A percentile compares a stretch with the other conserved stretches of the same genome.
phyloP scores from a whole-genome alignment of 92 coral and sea anemone genomes.

The Montipora capitata region DNA sequence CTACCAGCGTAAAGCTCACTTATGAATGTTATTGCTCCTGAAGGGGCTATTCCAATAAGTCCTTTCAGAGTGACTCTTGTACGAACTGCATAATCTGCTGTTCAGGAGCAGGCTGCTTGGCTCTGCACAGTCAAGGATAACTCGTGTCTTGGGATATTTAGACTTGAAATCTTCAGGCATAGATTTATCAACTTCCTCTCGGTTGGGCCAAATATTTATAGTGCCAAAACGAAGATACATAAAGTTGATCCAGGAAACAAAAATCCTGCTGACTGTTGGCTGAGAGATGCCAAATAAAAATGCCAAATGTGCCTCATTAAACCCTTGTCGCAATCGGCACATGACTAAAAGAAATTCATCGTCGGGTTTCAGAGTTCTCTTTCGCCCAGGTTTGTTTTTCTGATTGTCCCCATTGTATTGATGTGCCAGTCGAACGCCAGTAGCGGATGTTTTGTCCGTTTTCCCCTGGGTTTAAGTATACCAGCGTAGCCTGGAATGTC shows the following conservation, averaged over 20 bases:
- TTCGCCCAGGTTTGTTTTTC: constrained; percentile 30
- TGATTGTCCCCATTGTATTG: constrained; percentile 2
- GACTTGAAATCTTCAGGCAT: constrained; percentile 53
- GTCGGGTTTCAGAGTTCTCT: constrained; percentile 42
- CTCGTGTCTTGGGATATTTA: constrained; percentile 35
- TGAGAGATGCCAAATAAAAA: too few species aligned
- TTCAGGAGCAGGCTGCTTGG: too few species aligned
- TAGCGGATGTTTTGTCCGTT: constrained; percentile 73
- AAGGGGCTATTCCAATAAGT: constrained; percentile 44
- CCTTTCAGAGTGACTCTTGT: constrained; percentile 59
- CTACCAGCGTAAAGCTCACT: constrained; percentile 51
- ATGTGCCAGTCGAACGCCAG: constrained; percentile 45
- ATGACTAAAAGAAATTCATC: constrained; percentile 64
- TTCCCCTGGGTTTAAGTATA: constrained; percentile 58
- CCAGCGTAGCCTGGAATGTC: constrained; percentile 68
- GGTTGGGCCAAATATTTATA: too few species aligned
- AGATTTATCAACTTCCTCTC: too few species aligned
- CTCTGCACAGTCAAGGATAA: too few species aligned
- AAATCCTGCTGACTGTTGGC: too few species aligned
- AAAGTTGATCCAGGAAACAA: too few species aligned
- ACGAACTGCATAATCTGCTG: too few species aligned
- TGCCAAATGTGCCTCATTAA: constrained; percentile 38
- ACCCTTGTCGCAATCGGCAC: constrained; percentile 70
- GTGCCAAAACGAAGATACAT: too few species aligned
- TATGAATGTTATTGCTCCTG: not conserved